Evolutionary conservation across 2,113 vertebrate species (phyloP).

Genomic region (Ovis aries): DNA sequence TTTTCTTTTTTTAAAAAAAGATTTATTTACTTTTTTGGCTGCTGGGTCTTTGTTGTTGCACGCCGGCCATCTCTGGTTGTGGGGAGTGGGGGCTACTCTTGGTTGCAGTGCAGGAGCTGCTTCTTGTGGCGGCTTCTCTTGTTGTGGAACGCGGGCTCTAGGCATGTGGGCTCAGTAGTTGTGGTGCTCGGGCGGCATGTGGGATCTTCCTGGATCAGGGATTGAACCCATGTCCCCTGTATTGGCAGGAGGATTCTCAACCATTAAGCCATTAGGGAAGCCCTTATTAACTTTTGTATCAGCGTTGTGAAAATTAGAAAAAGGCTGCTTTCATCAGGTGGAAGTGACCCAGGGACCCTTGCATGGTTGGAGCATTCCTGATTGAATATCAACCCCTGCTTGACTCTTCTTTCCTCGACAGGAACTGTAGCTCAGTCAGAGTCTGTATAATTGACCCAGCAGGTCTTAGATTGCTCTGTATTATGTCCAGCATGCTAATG

Average conservation of each 20-base stretch:
- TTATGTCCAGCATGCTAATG: not conserved
- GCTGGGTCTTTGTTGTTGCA: not conserved
- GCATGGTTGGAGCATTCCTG: not conserved
- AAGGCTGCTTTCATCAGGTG: not conserved
- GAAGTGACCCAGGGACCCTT: not conserved
- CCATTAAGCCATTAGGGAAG: not conserved
- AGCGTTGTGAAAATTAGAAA: not conserved
- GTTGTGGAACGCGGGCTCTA: not conserved
- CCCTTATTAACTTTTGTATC: not conserved
- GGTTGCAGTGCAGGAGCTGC: not conserved
- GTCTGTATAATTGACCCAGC: not conserved
- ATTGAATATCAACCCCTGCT: not conserved
- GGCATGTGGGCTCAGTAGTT: not conserved
- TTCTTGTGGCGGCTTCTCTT: not conserved
- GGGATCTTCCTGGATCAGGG: not conserved
- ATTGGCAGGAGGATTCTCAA: not conserved
- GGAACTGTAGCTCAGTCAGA: not conserved
- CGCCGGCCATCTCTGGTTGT: rapidly evolving
- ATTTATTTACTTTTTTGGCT: not conserved
- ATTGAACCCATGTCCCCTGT: not conserved
- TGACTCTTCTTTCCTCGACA: not conserved
- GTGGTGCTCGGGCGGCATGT: not conserved
- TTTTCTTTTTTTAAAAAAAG: not conserved
- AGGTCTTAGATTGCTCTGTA: not conserved
- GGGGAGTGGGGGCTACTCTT: not conserved